Evolutionary conservation across 2,888 invertebrate species (phyloP), one percentile per base, ranked within the genome.

Genomic region (Halictus quadricinctus): DNA sequence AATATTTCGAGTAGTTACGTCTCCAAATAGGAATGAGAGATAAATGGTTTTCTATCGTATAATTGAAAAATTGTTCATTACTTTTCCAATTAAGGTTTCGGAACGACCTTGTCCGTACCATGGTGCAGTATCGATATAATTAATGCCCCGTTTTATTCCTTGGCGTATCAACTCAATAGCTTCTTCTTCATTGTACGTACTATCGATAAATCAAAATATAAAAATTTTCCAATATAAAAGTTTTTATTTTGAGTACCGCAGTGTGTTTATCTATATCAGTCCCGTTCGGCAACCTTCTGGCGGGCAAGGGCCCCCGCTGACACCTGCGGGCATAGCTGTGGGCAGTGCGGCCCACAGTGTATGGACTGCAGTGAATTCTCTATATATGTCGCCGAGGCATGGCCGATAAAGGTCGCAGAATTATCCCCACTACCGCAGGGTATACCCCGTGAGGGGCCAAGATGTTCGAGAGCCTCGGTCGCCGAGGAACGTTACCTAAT

Each of bases 101-200:
- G 99, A 97, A 84, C 96, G 96, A 0, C 98, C 98, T 93, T 98
- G 97, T 0, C 99, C 99, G 93, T 99, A 99, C 97, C 97, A 99
- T 0, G 98, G 98, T 0, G 97, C 97, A 0, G 98, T 98, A 93
- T 99, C 99, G 82, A 99, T 96, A 91, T 98, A 98, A 95, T 99
- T 99, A 29, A 99, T 96, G 10, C 99, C 99, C 64, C 95, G 95
- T 92, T 96, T 97, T 4, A 99, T 93, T 0, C 97, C 97, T 89
- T 96, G 95, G 77, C 96, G 96, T 60, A 99, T 95, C 0, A 98
- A 96, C 80, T 96, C 95, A 77, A 97, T 96, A 64, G 97, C 97
- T 88, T 97, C 96, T 46, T 96, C 95, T 89, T 97, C 96, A 73
- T 97, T 95, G 86, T 95, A 96, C 0, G 95, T 93, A 76, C 97